Percentiles rank a stretch among this genome's conserved stretches.
Evolutionary conservation across 2,797 vertebrate species (phyloP).

Genomic region (Argyrosomus regius): DNA sequence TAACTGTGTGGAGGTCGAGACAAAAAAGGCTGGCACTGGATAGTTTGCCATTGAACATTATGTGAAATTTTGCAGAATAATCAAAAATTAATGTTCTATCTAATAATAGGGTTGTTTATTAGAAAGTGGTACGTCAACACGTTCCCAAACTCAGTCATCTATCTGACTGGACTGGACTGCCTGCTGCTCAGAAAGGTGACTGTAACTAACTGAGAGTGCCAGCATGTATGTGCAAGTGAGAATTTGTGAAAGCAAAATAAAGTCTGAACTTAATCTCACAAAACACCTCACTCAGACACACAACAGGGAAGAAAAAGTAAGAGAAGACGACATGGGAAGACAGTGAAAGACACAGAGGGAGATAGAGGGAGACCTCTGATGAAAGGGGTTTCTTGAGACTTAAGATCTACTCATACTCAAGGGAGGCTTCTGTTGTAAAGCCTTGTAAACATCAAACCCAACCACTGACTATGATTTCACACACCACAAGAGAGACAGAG

Average conservation of each 20-base stretch:
- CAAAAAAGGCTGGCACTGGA: neutral
- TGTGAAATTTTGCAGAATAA: constrained; percentile 7
- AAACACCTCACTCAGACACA: constrained; percentile 15
- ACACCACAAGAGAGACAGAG: constrained; percentile 48
- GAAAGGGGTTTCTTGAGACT: constrained; percentile 40
- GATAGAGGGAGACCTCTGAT: constrained; percentile 41
- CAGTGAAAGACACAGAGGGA: neutral
- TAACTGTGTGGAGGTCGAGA: neutral
- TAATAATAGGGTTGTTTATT: constrained; percentile 23
- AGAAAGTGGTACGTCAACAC: constrained; percentile 18
- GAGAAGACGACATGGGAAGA: neutral
- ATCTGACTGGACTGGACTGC: constrained; percentile 56
- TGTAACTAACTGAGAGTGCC: constrained; percentile 15
- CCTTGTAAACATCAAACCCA: constrained; percentile 75
- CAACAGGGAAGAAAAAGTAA: neutral
- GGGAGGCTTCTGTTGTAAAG: constrained; percentile 59
- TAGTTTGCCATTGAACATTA: constrained; percentile 9
- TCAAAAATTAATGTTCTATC: constrained; percentile 13
- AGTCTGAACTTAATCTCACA: constrained; percentile 32
- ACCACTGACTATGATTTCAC: constrained; percentile 69
- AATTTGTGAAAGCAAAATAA: constrained; percentile 17
- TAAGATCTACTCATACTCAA: constrained; percentile 53
- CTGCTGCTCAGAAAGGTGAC: constrained; percentile 50
- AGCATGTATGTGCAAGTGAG: neutral
- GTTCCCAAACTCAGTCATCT: constrained; percentile 51